Conservation (phyloP, 2,113 vertebrate genomes). For the Mastomys coucha region DNA sequence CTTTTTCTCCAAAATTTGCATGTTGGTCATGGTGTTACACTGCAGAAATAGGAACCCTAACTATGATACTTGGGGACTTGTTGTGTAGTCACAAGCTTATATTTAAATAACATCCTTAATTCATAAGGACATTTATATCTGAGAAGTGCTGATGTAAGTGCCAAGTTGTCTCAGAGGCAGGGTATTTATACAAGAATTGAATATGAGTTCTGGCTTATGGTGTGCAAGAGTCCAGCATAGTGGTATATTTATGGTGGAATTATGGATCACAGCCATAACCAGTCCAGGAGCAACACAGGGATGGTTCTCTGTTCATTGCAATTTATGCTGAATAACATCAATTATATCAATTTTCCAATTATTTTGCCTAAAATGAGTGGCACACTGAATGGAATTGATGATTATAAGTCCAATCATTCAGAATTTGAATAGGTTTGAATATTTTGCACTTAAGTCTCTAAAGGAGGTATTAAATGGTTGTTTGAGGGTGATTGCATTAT, state of each 20-base stretch:
- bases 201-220: not conserved
- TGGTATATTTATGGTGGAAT: not conserved
- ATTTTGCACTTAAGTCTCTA: not conserved
- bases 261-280: constrained; percentile 2
- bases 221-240: not conserved
- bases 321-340: constrained; percentile 31
- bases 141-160: not conserved
- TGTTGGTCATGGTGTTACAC: not conserved
- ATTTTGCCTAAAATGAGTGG: not conserved
- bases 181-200: not conserved
- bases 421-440: not conserved
- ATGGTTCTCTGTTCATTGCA: not conserved
- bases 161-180: not conserved
- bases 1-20: not conserved
- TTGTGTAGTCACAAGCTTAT: not conserved
- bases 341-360: constrained; percentile 26
- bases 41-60: not conserved
- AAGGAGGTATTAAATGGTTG: not conserved
- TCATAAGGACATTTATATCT: not conserved
- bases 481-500: not conserved
- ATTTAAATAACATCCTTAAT: not conserved
- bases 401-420: not conserved
- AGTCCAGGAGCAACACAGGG: not conserved
- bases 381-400: not conserved
- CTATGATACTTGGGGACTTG: not conserved